These are phyloP conservation scores for Phengaris arion DNA, from an alignment of 2,888 invertebrate genomes.

Conservation along the genomic window DNA sequence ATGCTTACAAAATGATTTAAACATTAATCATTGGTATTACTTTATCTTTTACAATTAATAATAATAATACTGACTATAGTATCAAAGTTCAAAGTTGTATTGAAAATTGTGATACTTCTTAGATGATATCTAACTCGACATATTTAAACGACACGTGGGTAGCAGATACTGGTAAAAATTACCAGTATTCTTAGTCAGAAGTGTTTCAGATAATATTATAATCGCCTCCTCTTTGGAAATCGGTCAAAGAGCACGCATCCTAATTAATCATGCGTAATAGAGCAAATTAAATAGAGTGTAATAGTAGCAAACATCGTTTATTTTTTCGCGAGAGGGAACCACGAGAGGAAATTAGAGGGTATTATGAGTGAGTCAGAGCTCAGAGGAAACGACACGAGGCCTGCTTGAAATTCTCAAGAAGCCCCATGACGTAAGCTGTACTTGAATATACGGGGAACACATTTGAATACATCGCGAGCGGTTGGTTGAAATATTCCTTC, in stretches of 20 bases:
- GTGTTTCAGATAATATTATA: too few relatives aligned
- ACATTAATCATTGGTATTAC: too few relatives aligned
- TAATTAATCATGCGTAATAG: slow-evolving; percentile 48
- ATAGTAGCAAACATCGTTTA: slow-evolving; percentile 61
- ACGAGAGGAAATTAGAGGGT: slow-evolving; percentile 72
- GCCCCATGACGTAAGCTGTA: slow-evolving; percentile 41
- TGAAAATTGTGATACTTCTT: too few relatives aligned
- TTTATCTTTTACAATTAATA: too few relatives aligned
- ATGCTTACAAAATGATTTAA: too few relatives aligned
- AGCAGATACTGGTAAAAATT: too few relatives aligned
- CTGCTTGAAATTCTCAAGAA: slow-evolving; percentile 45
- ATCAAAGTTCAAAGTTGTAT: too few relatives aligned
- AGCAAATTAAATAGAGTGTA: slow-evolving; percentile 64
- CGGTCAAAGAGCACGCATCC: not conserved
- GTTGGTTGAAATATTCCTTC: slow-evolving; percentile 22
- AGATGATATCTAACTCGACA: too few relatives aligned
- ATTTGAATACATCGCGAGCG: slow-evolving; percentile 15
- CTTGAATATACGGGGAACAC: slow-evolving; percentile 23
- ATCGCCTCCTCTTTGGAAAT: too few relatives aligned
- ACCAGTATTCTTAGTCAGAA: too few relatives aligned
- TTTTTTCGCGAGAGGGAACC: slow-evolving; percentile 65
- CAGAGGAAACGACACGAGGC: slow-evolving; percentile 51
- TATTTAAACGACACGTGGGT: too few relatives aligned
- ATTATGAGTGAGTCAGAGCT: slow-evolving; percentile 65
- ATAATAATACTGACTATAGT: not conserved